A percentile compares a stretch with the other conserved stretches of the same genome.
Conservation (phyloP, 2,113 vertebrate species). For the Vulpes lagopus region DNA sequence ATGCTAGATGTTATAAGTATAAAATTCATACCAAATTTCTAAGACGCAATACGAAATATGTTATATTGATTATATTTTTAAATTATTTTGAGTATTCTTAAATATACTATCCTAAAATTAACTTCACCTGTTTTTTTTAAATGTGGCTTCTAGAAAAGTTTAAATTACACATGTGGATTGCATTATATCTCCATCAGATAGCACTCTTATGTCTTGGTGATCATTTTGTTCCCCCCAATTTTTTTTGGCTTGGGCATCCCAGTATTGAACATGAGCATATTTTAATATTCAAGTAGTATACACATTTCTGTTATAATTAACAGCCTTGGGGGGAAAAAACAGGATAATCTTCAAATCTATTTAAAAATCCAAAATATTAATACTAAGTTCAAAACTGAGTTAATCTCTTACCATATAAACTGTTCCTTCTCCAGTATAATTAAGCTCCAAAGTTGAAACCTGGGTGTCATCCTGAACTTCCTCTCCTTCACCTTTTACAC, state of each 20-base stretch:
- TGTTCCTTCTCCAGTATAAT: neutral
- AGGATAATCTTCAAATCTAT: conserved; percentile 19
- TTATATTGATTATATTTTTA: conserved; percentile 4
- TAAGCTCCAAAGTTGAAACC: neutral
- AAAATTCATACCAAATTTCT: neutral
- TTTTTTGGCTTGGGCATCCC: neutral
- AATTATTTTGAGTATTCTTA: conserved; percentile 13
- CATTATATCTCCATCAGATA: neutral
- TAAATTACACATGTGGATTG: neutral
- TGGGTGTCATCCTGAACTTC: neutral
- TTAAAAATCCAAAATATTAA: neutral
- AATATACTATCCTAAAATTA: conserved; percentile 27
- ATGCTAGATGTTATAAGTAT: neutral
- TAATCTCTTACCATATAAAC: neutral
- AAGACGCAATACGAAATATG: conserved; percentile 14
- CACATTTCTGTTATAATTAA: conserved; percentile 1
- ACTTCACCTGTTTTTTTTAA: neutral
- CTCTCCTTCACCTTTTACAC: neutral
- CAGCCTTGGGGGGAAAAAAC: neutral
- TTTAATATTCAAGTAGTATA: conserved; percentile 55
- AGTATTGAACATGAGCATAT: neutral
- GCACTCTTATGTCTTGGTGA: neutral
- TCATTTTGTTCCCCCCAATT: conserved; percentile 18
- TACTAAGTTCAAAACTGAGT: conserved; percentile 48
- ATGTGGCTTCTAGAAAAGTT: neutral